Conservation (phyloP, 2,113 vertebrate species). For the Takifugu flavidus region DNA sequence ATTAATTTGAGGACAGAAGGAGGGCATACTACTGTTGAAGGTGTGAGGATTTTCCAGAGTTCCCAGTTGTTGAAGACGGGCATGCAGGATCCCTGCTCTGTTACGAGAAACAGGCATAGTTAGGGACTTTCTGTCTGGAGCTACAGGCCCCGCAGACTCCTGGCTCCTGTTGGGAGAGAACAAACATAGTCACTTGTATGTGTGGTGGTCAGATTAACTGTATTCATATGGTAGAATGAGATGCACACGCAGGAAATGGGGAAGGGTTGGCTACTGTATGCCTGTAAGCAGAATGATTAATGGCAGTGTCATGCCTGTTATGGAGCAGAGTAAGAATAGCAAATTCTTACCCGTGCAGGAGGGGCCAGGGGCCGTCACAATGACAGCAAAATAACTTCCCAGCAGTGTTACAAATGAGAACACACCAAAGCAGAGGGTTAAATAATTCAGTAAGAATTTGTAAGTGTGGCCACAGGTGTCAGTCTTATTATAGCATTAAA, state of each 20-base stretch:
- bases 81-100: slow-evolving; percentile 94
- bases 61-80: slow-evolving; percentile 94
- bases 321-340: slow-evolving; percentile 15
- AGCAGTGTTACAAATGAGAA: slow-evolving; percentile 85
- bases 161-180: slow-evolving; percentile 82
- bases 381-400: slow-evolving; percentile 84
- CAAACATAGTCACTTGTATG: background rate
- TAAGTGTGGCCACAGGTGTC: slow-evolving; percentile 11
- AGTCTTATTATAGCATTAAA: slow-evolving; percentile 1
- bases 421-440: slow-evolving; percentile 76
- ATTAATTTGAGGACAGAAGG: background rate
- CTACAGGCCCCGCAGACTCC: slow-evolving; percentile 86
- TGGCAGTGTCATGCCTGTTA: slow-evolving; percentile 35
- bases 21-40: slow-evolving; percentile 90
- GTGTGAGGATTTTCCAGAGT: slow-evolving; percentile 93
- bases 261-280: background rate
- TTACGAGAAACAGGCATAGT: slow-evolving; percentile 98
- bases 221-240: background rate
- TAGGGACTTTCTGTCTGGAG: slow-evolving; percentile 94
- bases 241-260: background rate
- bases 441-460: slow-evolving; percentile 67
- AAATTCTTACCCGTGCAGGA: slow-evolving; percentile 85
- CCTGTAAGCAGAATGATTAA: background rate
- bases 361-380: slow-evolving; percentile 55
- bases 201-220: background rate